These are phyloP conservation scores for Charaxes varanes DNA, from an alignment of 1,140 invertebrate genomes.

Conservation along the genomic window DNA sequence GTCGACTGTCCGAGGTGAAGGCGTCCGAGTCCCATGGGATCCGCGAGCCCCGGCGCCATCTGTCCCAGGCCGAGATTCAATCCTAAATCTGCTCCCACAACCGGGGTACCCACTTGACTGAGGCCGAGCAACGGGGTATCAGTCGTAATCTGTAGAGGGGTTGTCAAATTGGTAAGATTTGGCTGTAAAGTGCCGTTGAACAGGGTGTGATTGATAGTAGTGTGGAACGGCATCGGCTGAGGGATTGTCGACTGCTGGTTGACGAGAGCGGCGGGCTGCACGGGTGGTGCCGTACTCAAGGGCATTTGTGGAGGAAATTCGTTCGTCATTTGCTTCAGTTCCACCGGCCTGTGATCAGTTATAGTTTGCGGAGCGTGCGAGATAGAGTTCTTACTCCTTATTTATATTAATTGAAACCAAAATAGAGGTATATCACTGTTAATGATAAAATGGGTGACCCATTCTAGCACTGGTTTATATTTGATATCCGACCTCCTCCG, in stretches of 20 bases:
- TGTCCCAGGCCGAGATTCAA: constrained; percentile 28
- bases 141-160: constrained; percentile 57
- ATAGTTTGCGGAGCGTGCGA: constrained; percentile 30
- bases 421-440: no score
- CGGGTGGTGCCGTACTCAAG: constrained; percentile 19
- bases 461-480: no score
- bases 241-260: constrained; percentile 27
- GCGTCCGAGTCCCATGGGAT: constrained; percentile 25
- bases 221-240: constrained; percentile 28
- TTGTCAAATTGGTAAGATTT: constrained; percentile 42
- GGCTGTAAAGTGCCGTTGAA: constrained; percentile 39
- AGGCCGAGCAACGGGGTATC: constrained; percentile 47
- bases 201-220: constrained; percentile 26
- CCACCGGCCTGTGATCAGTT: constrained; percentile 31
- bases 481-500: no score
- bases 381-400: no score
- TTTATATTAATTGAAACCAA: no score
- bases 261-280: constrained; percentile 20
- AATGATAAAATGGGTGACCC: no score
- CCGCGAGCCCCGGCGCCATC: constrained; percentile 21
- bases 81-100: constrained; percentile 33
- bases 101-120: constrained; percentile 54
- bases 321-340: constrained; percentile 15
- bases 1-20: constrained; percentile 30
- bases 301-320: constrained; percentile 15